Conservation (phyloP, 2,113 vertebrate genomes). For the Beaufortia kweichowensis region DNA sequence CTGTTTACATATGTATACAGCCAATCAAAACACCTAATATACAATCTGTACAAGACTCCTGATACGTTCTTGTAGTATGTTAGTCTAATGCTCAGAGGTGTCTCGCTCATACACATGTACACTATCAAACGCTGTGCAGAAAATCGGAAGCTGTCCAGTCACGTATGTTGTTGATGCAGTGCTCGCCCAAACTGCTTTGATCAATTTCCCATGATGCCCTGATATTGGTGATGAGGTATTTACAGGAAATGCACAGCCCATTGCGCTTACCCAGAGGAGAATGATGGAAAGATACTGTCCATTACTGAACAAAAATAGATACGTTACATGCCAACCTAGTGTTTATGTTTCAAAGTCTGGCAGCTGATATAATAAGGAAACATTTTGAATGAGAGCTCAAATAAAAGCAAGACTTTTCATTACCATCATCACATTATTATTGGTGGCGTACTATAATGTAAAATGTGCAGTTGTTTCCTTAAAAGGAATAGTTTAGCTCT, state of each 20-base stretch:
- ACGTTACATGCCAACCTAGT: not conserved
- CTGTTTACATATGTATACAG: not conserved
- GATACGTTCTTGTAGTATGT: not conserved
- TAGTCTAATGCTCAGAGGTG: not conserved
- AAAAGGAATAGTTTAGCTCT: no score
- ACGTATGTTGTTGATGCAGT: conserved; percentile 15
- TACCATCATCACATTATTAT: not conserved
- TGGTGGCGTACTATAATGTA: no score
- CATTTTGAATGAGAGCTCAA: no score
- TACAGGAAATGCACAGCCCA: conserved; percentile 43
- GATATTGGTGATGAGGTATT: conserved; percentile 33
- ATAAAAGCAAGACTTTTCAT: no score
- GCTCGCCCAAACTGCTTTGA: conserved; percentile 16
- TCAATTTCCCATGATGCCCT: conserved; percentile 25
- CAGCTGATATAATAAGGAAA: not conserved
- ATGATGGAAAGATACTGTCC: conserved; percentile 11
- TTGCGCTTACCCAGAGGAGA: conserved; percentile 28
- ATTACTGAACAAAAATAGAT: conserved; percentile 35
- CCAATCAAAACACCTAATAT: not conserved
- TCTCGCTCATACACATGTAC: not conserved
- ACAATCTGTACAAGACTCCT: not conserved
- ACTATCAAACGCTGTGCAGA: not conserved
- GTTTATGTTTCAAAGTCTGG: not conserved
- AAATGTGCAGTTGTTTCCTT: no score
- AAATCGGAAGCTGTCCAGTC: not conserved